Evolutionary conservation across 1,140 invertebrate species (phyloP).

Genomic region (Drosophila kepulauana): DNA sequence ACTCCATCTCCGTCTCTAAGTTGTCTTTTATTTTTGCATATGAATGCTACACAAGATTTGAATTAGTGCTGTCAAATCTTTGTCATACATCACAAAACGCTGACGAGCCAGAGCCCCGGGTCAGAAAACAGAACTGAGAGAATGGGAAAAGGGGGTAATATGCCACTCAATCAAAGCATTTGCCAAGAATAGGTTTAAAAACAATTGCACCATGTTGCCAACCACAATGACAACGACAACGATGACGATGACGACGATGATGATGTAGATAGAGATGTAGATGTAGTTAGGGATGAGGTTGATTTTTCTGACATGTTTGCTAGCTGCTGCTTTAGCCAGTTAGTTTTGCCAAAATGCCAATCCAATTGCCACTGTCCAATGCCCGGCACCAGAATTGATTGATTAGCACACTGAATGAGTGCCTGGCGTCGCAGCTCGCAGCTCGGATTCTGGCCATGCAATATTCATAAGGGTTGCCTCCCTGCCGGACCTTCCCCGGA

Average conservation of each 20-base stretch:
- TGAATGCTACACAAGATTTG: slow-evolving; percentile 74
- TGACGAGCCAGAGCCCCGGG: background rate
- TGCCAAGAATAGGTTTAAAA: slow-evolving; percentile 59
- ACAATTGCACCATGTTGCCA: slow-evolving; percentile 52
- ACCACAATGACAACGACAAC: slow-evolving; percentile 1
- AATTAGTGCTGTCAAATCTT: slow-evolving; percentile 82
- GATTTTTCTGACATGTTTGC: background rate
- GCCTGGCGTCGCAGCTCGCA: background rate
- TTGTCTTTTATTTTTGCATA: slow-evolving; percentile 53
- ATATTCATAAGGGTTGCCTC: slow-evolving; percentile 76
- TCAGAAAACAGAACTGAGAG: background rate
- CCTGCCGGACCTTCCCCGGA: background rate
- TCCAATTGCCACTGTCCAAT: slow-evolving; percentile 67
- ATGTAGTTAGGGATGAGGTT: background rate
- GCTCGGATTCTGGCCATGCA: slow-evolving; percentile 53
- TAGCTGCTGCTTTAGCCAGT: background rate
- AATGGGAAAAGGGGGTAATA: slow-evolving; percentile 36
- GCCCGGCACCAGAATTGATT: slow-evolving; percentile 65
- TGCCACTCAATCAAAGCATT: slow-evolving; percentile 71
- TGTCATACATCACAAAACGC: slow-evolving; percentile 66
- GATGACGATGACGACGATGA: slow-evolving; percentile 1
- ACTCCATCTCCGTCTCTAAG: background rate
- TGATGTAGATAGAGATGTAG: background rate
- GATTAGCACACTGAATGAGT: slow-evolving; percentile 55
- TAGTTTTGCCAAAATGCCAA: slow-evolving; percentile 55